Evolutionary conservation across 2,113 vertebrate species (phyloP), one percentile per base, ranked within the genome.

Genomic region (Callionymus lyra): DNA sequence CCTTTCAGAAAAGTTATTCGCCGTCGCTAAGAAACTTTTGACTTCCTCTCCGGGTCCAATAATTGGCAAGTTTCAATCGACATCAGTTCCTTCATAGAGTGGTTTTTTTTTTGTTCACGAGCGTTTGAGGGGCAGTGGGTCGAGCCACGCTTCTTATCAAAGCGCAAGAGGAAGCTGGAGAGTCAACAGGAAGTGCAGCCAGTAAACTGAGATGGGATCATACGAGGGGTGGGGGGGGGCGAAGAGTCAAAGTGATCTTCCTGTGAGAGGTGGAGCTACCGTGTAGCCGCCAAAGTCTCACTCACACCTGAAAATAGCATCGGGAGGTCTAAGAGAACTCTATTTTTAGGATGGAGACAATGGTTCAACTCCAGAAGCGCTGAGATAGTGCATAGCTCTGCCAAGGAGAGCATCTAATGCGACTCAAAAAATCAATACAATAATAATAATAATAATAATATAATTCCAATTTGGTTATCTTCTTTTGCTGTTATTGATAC

Each of bases 81-180:
- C 68, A 55, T 59, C 63, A 53, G 45, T 75, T 50, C n/a, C 38
- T 46, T 60, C 53, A 55, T 58, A 60, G 21, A 27, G 21, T 4
- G 8, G 21, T 8, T 4, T 27, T 27, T 27, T 27, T 8, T 4
- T 27, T 27, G 4, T 27, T 76, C 68, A 50, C 21, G 8, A 27
- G 4, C 21, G 21, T 27, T 27, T 27, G 21, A 27, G 21, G 19
- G 56, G 71, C 74, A 69, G 67, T 68, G 76, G 73, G 81, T 77
- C 81, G 71, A 79, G 60, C 72, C 52, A 46, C 37, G 66, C 81
- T 82, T 71, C 80, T 86, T 86, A 87, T 88, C 84, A 78, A 63
- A 81, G 79, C 65, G 70, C 60, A 65, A 82, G 55, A 87, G 85
- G 80, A 88, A 88, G 80, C 78, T 57, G 58, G 76, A 77, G 75